Conservation (phyloP, 30 jellyfish, hydroid and myxozoan species). For the Cassiopea xamachana region DNA sequence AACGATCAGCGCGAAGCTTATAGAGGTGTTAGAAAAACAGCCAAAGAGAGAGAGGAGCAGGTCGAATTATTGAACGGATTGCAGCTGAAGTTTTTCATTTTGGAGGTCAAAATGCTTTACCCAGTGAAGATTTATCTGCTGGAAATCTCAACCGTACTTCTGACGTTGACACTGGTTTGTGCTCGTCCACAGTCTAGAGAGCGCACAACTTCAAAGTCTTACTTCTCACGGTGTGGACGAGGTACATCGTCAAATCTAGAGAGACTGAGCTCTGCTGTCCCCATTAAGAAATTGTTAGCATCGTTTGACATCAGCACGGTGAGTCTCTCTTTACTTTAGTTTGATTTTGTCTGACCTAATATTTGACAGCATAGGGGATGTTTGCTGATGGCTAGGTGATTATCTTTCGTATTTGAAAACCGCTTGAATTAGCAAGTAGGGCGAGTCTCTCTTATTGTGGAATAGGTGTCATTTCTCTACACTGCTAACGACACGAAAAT, state of each 20-base stretch:
- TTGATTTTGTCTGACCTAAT: not conserved
- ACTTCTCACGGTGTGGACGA: constrained; percentile 68
- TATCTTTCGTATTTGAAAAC: not conserved
- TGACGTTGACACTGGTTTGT: constrained; percentile 11
- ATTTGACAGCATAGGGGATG: not conserved
- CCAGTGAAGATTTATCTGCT: not conserved
- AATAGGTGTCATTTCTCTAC: not conserved
- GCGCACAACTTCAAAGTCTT: constrained; percentile 55
- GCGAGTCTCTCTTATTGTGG: not conserved
- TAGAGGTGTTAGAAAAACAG: not conserved
- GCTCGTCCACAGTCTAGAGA: constrained; percentile 47
- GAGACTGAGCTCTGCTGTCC: constrained; percentile 75
- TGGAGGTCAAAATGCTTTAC: not conserved
- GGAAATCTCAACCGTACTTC: not conserved
- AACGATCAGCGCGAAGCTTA: not conserved
- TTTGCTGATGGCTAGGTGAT: not conserved
- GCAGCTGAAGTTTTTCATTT: not conserved
- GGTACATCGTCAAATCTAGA: constrained; percentile 73
- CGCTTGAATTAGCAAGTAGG: not conserved
- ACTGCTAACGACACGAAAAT: not conserved
- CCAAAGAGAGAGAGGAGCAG: not conserved
- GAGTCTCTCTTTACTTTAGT: not conserved
- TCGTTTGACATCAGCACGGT: constrained; percentile 76
- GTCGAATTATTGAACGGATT: not conserved
- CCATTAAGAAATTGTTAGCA: constrained; percentile 65